Evolutionary conservation across 2,113 vertebrate genomes (phyloP).

Genomic region (Sebastes fasciatus): DNA sequence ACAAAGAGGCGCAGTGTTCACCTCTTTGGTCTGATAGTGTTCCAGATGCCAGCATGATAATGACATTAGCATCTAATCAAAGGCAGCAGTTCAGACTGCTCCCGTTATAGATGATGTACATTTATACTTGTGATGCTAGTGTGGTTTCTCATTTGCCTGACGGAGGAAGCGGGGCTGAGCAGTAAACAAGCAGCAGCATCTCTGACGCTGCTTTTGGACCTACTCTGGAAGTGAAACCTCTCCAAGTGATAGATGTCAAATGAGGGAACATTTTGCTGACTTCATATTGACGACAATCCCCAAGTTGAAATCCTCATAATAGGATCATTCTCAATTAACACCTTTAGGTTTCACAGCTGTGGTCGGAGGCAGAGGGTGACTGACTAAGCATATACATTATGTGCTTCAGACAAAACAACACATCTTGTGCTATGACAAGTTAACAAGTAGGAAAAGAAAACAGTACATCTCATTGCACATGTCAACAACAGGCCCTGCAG

Average conservation of each 20-base stretch:
- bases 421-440: neutral
- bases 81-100: constrained; percentile 46
- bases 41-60: constrained; percentile 53
- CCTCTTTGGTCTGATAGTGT: constrained; percentile 18
- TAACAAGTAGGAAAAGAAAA: too few relatives aligned
- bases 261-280: constrained; percentile 8
- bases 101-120: constrained; percentile 34
- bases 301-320: neutral
- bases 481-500: neutral
- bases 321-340: constrained; percentile 40
- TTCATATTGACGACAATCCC: neutral
- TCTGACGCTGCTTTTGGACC: neutral
- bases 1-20: constrained; percentile 69
- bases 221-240: neutral
- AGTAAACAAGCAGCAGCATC: constrained; percentile 23
- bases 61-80: constrained; percentile 60
- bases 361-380: neutral
- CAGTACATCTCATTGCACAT: neutral
- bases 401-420: constrained; percentile 1
- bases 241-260: neutral
- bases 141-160: constrained; percentile 39
- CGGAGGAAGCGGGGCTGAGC: constrained; percentile 3
- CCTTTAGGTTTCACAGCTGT: constrained; percentile 33
- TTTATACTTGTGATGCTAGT: constrained; percentile 24
- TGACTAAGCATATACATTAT: constrained; percentile 14